Conservation (phyloP, 2,797 vertebrate species). For the Microcaecilia unicolor region DNA sequence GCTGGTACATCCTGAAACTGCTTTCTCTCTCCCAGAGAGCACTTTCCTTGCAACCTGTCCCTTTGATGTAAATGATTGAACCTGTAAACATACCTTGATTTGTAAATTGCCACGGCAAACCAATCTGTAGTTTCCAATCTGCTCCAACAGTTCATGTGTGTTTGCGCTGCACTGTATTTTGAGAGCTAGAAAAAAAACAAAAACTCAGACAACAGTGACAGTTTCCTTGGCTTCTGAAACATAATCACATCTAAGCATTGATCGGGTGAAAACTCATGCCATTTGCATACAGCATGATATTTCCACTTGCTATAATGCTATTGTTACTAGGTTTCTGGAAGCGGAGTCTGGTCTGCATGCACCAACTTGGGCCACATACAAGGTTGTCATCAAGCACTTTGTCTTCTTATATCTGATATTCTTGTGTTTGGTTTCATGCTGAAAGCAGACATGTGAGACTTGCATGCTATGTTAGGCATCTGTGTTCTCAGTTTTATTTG, state of each 20-base stretch:
- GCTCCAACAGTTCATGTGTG: constrained; percentile 66
- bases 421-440: constrained; percentile 10
- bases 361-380: neutral
- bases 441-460: neutral
- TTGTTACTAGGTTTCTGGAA: too few relatives aligned
- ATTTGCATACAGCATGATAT: too few relatives aligned
- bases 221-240: too few relatives aligned
- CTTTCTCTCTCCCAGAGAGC: too few relatives aligned
- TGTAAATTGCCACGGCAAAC: constrained; percentile 64
- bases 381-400: constrained; percentile 1
- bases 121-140: constrained; percentile 65
- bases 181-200: constrained; percentile 46
- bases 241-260: too few relatives aligned
- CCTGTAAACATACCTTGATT: constrained; percentile 61
- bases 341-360: too few relatives aligned
- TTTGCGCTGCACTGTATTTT: constrained; percentile 79
- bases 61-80: too few relatives aligned
- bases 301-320: too few relatives aligned
- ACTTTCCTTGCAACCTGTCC: too few relatives aligned
- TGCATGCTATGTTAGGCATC: neutral
- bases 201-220: too few relatives aligned
- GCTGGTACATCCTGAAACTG: too few relatives aligned
- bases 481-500: neutral
- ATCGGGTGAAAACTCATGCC: too few relatives aligned
- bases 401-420: neutral